A percentile compares a stretch with the other conserved stretches of the same genome.
Evolutionary conservation across 2,113 vertebrate genomes (phyloP).

Genomic region (Carassius auratus): DNA sequence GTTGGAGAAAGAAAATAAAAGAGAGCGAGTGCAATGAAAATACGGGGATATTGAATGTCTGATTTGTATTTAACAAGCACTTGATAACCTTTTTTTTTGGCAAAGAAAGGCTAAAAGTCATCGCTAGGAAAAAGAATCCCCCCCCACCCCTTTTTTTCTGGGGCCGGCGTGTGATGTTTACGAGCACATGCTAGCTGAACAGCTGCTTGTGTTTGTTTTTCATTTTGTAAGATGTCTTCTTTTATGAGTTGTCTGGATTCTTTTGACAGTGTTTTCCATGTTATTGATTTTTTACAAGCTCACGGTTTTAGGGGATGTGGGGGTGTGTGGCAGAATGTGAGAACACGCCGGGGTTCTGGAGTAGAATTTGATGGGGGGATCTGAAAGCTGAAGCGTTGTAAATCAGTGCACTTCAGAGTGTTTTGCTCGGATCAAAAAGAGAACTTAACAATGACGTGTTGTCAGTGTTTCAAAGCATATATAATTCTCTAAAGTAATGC

Average conservation of each 20-base stretch:
- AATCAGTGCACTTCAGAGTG: slow-evolving; percentile 17
- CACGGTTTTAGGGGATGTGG: slow-evolving; percentile 20
- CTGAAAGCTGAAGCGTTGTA: slow-evolving; percentile 5
- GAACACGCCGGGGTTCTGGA: slow-evolving; percentile 9
- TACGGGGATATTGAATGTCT: slow-evolving; percentile 41
- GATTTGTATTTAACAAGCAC: slow-evolving; percentile 53
- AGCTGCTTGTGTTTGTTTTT: slow-evolving; percentile 53
- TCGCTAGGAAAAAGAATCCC: neutral
- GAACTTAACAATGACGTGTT: slow-evolving; percentile 5
- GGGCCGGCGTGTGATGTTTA: slow-evolving; percentile 42
- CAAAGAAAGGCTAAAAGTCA: slow-evolving; percentile 41
- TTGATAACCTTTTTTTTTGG: slow-evolving; percentile 20
- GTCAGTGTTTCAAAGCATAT: slow-evolving; percentile 17
- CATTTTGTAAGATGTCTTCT: slow-evolving; percentile 38
- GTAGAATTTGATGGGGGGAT: slow-evolving; percentile 8
- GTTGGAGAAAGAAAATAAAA: neutral
- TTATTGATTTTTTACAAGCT: slow-evolving; percentile 46
- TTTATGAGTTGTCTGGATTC: slow-evolving; percentile 43
- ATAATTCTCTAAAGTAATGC: slow-evolving; percentile 1
- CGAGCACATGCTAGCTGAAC: slow-evolving; percentile 43
- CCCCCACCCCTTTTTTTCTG: neutral
- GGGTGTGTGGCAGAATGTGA: slow-evolving; percentile 22
- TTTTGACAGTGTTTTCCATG: slow-evolving; percentile 33
- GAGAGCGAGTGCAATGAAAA: neutral
- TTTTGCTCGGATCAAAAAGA: slow-evolving; percentile 16